Evolutionary conservation across 2,113 vertebrate species (phyloP), one percentile per base, ranked within the genome.

Genomic region (Clupea harengus): DNA sequence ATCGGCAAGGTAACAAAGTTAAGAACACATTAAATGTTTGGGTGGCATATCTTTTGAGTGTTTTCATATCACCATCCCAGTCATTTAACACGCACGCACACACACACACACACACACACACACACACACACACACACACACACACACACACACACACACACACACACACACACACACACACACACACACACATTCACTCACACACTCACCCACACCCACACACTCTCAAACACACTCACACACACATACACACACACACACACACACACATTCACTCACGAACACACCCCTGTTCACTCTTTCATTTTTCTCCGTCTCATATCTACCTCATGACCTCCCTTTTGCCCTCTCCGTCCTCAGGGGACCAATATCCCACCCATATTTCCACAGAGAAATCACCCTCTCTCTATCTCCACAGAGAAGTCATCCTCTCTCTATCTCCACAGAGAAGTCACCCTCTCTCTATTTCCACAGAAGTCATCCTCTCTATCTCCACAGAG

Each of bases 321-420:
- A 78, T 78, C 28, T 15, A 39, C 28, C 72, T 78, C 11, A 1
- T 75, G 32, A 28, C 72, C 13, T 18, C 72, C 20, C 25, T 64
- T 32, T 32, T 78, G 72, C 11, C 32, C 32, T 39, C 4, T 32
- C 32, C 28, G 11, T 17, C 72, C 32, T 32, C 72, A 32, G 64
- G 64, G 64, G n/a, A 11, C 64, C 32, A 72, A 72, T 72, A 72
- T 72, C 64, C 39, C 28, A 28, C 39, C 32, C 72, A 78, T 78
- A 49, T 64, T 15, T 86, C 8, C 32, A 17, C 49, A 88, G 60
- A 78, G 22, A 13, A 25, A 39, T 39, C 32, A 57, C 85, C 39
- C 32, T 44, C 28, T 75, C 72, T 82, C n/a, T n/a, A n/a, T n/a
- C n/a, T n/a, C n/a, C n/a, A n/a, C n/a, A 88, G 60, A 78, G 22